These are phyloP conservation scores for Pseudomyrmex sp. DNA, from an alignment of 1,140 invertebrate species.

Conservation along the genomic window DNA sequence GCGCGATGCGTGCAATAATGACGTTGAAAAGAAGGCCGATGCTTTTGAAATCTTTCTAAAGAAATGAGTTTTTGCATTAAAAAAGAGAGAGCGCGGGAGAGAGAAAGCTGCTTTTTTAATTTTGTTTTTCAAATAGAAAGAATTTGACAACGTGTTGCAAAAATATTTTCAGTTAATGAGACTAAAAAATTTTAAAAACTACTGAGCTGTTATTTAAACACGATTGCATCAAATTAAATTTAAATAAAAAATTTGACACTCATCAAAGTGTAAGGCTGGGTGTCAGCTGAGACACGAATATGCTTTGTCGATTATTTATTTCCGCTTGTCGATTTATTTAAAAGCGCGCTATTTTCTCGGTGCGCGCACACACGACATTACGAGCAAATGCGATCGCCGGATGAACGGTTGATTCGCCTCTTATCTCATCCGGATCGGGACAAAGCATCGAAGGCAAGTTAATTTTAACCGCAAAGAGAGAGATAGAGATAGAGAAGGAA, in stretches of 20 bases:
- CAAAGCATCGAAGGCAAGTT: constrained; percentile 55
- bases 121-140: not conserved
- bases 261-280: not conserved
- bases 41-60: constrained; percentile 25
- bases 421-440: constrained; percentile 38
- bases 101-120: constrained; percentile 3
- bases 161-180: not conserved
- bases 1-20: constrained; percentile 34
- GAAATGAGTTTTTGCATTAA: not conserved
- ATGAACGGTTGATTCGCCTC: constrained; percentile 37
- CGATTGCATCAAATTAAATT: not conserved
- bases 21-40: not conserved
- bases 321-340: constrained; percentile 39
- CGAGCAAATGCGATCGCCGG: constrained; percentile 30
- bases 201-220: too few relatives aligned
- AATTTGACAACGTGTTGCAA: not conserved
- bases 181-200: too few relatives aligned
- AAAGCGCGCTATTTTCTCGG: not conserved
- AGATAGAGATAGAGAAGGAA: not conserved
- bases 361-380: not conserved
- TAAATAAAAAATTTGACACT: not conserved
- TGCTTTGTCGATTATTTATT: too few relatives aligned
- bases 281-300: constrained; percentile 12
- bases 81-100: not conserved
- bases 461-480: constrained; percentile 21